A percentile compares a stretch with the other conserved stretches of the same genome.
Evolutionary conservation across 1,140 invertebrate genomes (phyloP).

Genomic region (Drosophila navojoa): DNA sequence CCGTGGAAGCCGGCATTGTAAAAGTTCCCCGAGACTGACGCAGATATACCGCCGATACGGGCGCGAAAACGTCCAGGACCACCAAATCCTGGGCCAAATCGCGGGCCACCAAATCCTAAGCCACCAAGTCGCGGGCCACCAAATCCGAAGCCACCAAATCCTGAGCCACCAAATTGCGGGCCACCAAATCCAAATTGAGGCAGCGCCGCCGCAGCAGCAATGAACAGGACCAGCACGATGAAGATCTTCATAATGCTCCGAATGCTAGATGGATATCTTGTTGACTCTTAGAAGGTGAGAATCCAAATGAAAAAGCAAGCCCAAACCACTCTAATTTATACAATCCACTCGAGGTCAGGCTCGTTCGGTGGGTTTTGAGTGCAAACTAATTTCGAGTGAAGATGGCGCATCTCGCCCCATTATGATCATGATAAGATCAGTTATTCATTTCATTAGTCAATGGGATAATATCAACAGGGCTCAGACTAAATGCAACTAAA

Average conservation of each 20-base stretch:
- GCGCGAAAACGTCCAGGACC: no score
- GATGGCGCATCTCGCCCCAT: constrained; percentile 14
- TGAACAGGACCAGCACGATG: constrained; percentile 54
- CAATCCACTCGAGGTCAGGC: no score
- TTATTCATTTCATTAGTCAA: no score
- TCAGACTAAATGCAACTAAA: no score
- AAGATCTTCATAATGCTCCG: constrained; percentile 59
- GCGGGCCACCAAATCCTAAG: no score
- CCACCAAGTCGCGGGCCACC: neutral
- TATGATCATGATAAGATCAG: constrained; percentile 23
- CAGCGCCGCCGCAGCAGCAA: constrained; percentile 43
- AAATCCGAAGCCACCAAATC: constrained; percentile 33
- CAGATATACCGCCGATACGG: neutral
- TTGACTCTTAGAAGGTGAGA: constrained; percentile 31
- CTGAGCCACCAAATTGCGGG: constrained; percentile 7
- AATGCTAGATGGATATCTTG: constrained; percentile 14
- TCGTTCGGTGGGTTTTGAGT: neutral
- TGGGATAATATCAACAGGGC: no score
- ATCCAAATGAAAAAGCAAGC: constrained; percentile 52
- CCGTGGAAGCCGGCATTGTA: neutral
- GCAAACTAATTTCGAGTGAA: constrained; percentile 34
- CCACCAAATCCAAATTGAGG: constrained; percentile 53
- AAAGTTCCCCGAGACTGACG: neutral
- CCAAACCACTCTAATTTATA: constrained; percentile 26
- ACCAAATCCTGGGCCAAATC: no score